Evolutionary conservation across 1,140 invertebrate genomes (phyloP).

Genomic region (Drosophila arizonae): DNA sequence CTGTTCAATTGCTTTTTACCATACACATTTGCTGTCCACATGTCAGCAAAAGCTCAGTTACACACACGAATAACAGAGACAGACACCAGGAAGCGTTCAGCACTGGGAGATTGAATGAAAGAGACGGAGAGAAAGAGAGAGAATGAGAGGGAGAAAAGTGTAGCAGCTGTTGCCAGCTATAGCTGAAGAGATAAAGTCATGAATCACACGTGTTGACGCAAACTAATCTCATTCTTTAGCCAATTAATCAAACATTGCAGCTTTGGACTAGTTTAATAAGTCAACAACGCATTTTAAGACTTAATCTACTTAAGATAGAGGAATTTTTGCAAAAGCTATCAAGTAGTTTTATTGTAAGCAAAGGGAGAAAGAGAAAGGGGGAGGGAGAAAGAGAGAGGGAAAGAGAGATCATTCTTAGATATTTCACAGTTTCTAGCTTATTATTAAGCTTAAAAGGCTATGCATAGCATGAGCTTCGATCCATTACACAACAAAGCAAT

Average conservation of each 20-base stretch:
- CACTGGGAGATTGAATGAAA: not conserved
- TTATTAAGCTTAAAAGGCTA: too few species aligned
- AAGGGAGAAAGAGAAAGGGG: too few species aligned
- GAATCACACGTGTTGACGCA: constrained; percentile 9
- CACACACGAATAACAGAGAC: constrained; percentile 13
- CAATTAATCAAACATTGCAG: constrained; percentile 12
- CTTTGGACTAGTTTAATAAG: not conserved
- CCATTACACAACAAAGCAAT: not conserved
- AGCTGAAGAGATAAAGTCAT: constrained; percentile 13
- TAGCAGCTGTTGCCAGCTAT: constrained; percentile 4
- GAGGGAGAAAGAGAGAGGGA: too few species aligned
- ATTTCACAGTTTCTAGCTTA: too few species aligned
- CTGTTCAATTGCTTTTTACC: constrained; percentile 54
- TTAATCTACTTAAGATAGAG: too few species aligned
- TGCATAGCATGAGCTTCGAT: not conserved
- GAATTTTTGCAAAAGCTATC: too few species aligned
- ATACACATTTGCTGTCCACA: constrained; percentile 50
- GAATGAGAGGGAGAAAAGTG: not conserved
- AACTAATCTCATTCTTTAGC: constrained; percentile 19
- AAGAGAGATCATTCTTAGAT: too few species aligned
- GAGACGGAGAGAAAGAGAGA: not conserved
- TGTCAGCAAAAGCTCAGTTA: constrained; percentile 38
- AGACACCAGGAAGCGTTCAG: constrained; percentile 24
- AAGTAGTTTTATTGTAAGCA: too few species aligned
- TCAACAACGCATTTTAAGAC: too few species aligned